phyloP scores from a whole-genome alignment of 1,140 invertebrate species.

The Linepithema humile region DNA sequence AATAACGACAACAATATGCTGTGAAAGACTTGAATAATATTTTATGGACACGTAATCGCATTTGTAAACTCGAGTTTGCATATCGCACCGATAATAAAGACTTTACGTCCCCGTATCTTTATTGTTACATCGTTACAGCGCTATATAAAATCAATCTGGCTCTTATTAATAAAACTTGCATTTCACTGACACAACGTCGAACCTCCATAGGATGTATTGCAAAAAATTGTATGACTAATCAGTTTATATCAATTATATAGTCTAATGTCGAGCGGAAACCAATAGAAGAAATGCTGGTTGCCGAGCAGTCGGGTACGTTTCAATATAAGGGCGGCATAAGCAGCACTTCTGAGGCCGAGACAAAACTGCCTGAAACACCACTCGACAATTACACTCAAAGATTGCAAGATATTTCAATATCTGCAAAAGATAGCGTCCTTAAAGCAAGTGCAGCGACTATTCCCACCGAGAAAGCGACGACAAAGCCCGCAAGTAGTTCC shows the following conservation, averaged over 20 bases:
- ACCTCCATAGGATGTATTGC: background rate
- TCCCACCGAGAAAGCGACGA: slow-evolving; percentile 45
- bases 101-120: background rate
- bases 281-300: slow-evolving; percentile 89
- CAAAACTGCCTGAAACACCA: slow-evolving; percentile 50
- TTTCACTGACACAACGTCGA: background rate
- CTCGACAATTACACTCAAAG: slow-evolving; percentile 42
- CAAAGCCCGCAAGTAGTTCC: slow-evolving; percentile 68
- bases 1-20: background rate
- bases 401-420: slow-evolving; percentile 72
- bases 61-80: slow-evolving; percentile 10
- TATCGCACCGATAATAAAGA: background rate
- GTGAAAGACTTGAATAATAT: slow-evolving; percentile 23
- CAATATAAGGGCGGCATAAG: slow-evolving; percentile 52
- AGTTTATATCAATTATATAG: slow-evolving; percentile 79
- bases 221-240: background rate
- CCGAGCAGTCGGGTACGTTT: slow-evolving; percentile 85
- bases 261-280: slow-evolving; percentile 90
- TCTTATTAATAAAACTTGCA: background rate
- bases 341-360: slow-evolving; percentile 25
- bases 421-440: slow-evolving; percentile 39
- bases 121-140: slow-evolving; percentile 6
- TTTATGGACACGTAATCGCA: slow-evolving; percentile 8
- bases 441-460: slow-evolving; percentile 24
- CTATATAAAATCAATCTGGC: slow-evolving; percentile 6